Evolutionary conservation across 1,140 invertebrate genomes (phyloP), one percentile per base, ranked within the genome.

Genomic region (Amphibalanus amphitrite): DNA sequence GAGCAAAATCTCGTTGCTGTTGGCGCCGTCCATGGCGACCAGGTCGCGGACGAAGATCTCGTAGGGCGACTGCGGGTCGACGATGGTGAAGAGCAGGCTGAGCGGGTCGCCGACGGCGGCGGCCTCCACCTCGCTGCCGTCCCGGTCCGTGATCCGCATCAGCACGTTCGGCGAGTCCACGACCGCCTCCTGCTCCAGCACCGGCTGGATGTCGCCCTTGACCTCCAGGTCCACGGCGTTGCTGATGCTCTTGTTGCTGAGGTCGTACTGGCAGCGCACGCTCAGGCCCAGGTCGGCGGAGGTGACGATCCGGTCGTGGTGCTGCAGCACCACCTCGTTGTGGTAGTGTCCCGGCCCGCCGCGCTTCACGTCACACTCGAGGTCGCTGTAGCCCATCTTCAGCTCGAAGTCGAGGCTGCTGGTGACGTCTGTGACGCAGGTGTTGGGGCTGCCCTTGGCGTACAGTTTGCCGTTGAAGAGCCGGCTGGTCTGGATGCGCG

Each of bases 31-130:
- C 76, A 84, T 79, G 10, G 84, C 84, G 20, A 84, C 79, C 28
- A 85, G 76, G 71, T 85, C 83, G 15, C 84, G 78, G 4, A 85
- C 83, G 75, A 85, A 84, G 28, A 85, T 84, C 74, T 85, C 82
- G 73, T 84, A 85, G 3, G 84, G 84, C 38, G 81, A 82, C 72
- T 80, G 77, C 47, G 74, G 69, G 75, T 84, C 83, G 10, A 80
- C 75, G 71, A 84, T 83, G 71, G 82, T 79, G 72, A 84, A 84
- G 69, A 80, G 77, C 6, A 84, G 80, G 67, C 82, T 81, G 8
- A 84, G 76, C n/a, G 82, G 80, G 74, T 84, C 82, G 29, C 82
- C 82, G 67, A 83, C 82, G 72, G 77, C 78, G 28, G 82, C 82
- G 6, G 80, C 78, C 25, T 75, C 74, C 72, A 84, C 79, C 67